These are phyloP conservation scores for Catocala fraxini DNA, from an alignment of 2,888 invertebrate species.

Conservation along the genomic window DNA sequence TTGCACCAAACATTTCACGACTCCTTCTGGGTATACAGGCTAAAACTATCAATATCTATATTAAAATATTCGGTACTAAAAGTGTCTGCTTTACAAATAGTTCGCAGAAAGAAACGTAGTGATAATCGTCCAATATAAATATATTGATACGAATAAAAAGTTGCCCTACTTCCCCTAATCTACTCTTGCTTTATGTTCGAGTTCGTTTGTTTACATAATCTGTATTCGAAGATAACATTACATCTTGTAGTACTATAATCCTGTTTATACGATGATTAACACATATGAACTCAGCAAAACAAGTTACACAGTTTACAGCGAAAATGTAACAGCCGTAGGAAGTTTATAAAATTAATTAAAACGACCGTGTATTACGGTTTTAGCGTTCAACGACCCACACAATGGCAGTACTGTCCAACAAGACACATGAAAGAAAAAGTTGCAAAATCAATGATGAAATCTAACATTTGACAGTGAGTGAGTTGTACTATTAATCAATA, in stretches of 20 bases:
- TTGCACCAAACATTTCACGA: too few species aligned
- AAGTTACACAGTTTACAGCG: slow-evolving; percentile 19
- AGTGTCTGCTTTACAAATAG: too few species aligned
- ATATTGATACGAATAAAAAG: slow-evolving; percentile 30
- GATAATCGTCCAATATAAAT: slow-evolving; percentile 22
- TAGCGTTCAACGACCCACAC: slow-evolving; percentile 31
- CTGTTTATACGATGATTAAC: slow-evolving; percentile 21
- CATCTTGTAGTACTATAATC: slow-evolving; percentile 12
- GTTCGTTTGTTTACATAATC: slow-evolving; percentile 35
- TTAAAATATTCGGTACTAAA: too few species aligned
- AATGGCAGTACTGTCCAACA: slow-evolving; percentile 25
- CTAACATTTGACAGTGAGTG: slow-evolving; percentile 36
- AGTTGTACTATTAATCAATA: slow-evolving; percentile 37
- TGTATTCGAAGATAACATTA: slow-evolving; percentile 25
- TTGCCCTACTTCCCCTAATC: slow-evolving; percentile 33
- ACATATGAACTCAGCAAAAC: slow-evolving; percentile 19
- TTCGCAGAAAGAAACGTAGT: too few species aligned
- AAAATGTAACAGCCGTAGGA: slow-evolving; percentile 28
- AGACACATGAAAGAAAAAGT: slow-evolving; percentile 30
- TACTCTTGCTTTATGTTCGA: slow-evolving; percentile 20
- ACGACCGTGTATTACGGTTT: slow-evolving; percentile 26
- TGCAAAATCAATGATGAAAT: slow-evolving; percentile 18
- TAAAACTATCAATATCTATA: too few species aligned
- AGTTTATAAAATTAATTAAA: slow-evolving; percentile 38
- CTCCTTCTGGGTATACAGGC: too few species aligned